Evolutionary conservation across 2,113 vertebrate species (phyloP), one percentile per base, ranked within the genome.

Genomic region (Sinocyclocheilus anophthalmus): DNA sequence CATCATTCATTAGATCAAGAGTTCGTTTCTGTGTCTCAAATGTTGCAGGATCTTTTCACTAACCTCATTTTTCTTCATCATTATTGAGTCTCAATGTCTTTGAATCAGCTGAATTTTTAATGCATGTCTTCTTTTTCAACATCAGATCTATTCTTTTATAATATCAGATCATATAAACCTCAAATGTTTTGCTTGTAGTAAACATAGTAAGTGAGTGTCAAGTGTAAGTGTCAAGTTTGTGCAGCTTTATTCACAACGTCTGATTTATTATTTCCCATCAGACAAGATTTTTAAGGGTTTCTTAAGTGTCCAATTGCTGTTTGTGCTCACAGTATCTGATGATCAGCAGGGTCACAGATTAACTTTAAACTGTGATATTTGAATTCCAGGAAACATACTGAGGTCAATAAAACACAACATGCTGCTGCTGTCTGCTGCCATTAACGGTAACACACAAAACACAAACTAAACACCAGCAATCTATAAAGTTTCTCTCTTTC

Each of bases 401-500:
- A 73, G 39, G 73, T 53, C 45, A 76, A 53, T 76, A 76, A 76
- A 73, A 42, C 39, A 45, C 37, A 73, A 73, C 22, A 73, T 45
- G n/a, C 70, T n/a, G 70, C 39, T 39, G 45, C 20, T 73, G 39
- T 45, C 70, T 73, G 70, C 70, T 12, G 53, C 53, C 53, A 45
- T 73, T 12, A 73, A 73, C 11, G n/a, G 39, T 39, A 45, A 45
- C 70, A 37, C 67, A 70, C 65, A 48, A 48, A 12, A 48, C 45
- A 61, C 59, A 63, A 11, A 63, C 59, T 4, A 37, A 9, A 73
- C 37, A 45, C 1, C 4, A 45, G 11, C 70, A 12, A 73, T 73
- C 37, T 9, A 73, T 73, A 73, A 1, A 22, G 70, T 85, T 67
- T 83, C 80, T 85, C 53, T 88, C 87, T 86, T 16, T 30, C 59